Conservation (phyloP, 2,797 vertebrate genomes). For the Eremophila alpestris region DNA sequence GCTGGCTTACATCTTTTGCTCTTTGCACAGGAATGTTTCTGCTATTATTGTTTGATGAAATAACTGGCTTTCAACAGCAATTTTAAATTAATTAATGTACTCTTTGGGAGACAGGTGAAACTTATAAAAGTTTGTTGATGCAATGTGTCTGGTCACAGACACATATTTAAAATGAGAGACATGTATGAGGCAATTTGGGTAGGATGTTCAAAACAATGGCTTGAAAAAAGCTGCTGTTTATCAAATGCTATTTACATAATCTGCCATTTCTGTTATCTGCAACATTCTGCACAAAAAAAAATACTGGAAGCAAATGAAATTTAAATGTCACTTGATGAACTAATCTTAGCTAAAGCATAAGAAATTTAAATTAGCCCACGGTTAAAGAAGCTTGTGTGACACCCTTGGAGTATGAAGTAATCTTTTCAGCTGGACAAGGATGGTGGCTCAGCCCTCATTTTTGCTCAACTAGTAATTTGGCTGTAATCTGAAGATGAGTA, state of each 20-base stretch:
- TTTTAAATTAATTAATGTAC: slow-evolving; percentile 1
- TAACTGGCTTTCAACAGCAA: neutral
- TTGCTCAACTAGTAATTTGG: slow-evolving; percentile 1
- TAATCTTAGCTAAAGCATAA: slow-evolving; percentile 49
- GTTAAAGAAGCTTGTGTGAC: slow-evolving; percentile 33
- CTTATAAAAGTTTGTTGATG: neutral
- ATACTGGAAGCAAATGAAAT: slow-evolving; percentile 51
- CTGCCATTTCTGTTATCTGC: slow-evolving; percentile 57
- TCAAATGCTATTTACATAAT: slow-evolving; percentile 65
- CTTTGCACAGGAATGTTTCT: neutral
- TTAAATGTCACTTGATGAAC: slow-evolving; percentile 59
- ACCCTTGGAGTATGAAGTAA: slow-evolving; percentile 44
- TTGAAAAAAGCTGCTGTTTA: slow-evolving; percentile 12
- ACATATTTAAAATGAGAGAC: slow-evolving; percentile 14
- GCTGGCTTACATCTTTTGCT: slow-evolving; percentile 30
- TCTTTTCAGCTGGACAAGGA: slow-evolving; percentile 10
- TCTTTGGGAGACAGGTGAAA: neutral
- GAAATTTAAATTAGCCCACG: slow-evolving; percentile 63
- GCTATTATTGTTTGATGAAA: slow-evolving; percentile 3
- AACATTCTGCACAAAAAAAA: slow-evolving; percentile 60
- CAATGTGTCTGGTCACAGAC: neutral
- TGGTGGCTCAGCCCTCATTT: neutral
- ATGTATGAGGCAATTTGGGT: neutral
- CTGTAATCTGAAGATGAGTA: neutral
- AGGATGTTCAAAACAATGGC: neutral